phyloP scores from a whole-genome alignment of 2,888 invertebrate genomes.

The Thelaira solivaga region DNA sequence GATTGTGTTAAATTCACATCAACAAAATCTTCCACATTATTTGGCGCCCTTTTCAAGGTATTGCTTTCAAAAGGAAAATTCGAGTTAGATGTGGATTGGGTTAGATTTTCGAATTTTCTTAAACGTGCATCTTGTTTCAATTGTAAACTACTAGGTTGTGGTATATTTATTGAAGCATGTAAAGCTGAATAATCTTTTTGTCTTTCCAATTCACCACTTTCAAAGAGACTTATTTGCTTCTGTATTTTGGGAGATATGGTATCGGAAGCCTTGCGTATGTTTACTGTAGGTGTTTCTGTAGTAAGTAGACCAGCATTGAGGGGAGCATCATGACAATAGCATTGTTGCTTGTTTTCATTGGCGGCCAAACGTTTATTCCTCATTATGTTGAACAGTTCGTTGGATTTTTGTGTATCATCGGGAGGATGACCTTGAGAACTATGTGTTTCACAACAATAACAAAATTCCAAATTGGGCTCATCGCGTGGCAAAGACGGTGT shows the following conservation, averaged over 20 bases:
- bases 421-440: slow-evolving; percentile 65
- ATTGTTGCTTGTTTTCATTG: slow-evolving; percentile 41
- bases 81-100: slow-evolving; percentile 74
- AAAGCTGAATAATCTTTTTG: slow-evolving; percentile 60
- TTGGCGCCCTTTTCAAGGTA: slow-evolving; percentile 69
- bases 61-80: slow-evolving; percentile 75
- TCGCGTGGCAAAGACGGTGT: slow-evolving; percentile 73
- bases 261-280: slow-evolving; percentile 70
- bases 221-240: slow-evolving; percentile 75
- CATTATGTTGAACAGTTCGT: slow-evolving; percentile 57
- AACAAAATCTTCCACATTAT: slow-evolving; percentile 67
- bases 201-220: slow-evolving; percentile 67
- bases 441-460: slow-evolving; percentile 71
- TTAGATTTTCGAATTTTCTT: slow-evolving; percentile 72
- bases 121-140: slow-evolving; percentile 71
- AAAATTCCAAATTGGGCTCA: slow-evolving; percentile 68
- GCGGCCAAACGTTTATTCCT: slow-evolving; percentile 53
- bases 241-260: slow-evolving; percentile 73
- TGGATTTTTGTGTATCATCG: slow-evolving; percentile 66
- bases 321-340: slow-evolving; percentile 46
- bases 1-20: slow-evolving; percentile 70
- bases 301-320: slow-evolving; percentile 56
- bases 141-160: slow-evolving; percentile 67
- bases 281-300: slow-evolving; percentile 54
- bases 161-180: slow-evolving; percentile 72